Evolutionary conservation across 2,888 invertebrate species (phyloP).

Genomic region (Aspidiotus destructor): DNA sequence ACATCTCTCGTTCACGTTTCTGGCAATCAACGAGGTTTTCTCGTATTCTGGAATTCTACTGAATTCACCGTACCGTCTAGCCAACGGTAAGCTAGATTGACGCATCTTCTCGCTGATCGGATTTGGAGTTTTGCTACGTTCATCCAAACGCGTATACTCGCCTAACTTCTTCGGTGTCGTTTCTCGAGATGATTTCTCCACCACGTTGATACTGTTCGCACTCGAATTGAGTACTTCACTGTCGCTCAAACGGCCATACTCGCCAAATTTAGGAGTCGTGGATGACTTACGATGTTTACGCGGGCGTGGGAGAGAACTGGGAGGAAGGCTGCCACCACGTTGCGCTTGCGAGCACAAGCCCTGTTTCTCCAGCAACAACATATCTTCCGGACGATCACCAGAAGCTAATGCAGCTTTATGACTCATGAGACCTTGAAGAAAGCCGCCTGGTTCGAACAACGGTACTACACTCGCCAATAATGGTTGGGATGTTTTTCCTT

Average conservation of each 20-base stretch:
- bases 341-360: conserved; percentile 67
- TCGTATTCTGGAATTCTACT: conserved; percentile 14
- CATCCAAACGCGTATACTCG: conserved; percentile 42
- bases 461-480: conserved; percentile 55
- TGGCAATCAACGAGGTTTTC: conserved; percentile 18
- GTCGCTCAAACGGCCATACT: conserved; percentile 56
- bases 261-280: conserved; percentile 43
- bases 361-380: conserved; percentile 64
- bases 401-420: background rate
- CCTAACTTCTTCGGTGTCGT: conserved; percentile 40
- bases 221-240: conserved; percentile 40
- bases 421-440: conserved; percentile 44
- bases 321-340: conserved; percentile 55
- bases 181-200: conserved; percentile 33
- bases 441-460: conserved; percentile 37
- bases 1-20: conserved; percentile 32
- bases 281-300: conserved; percentile 47
- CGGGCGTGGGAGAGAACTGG: conserved; percentile 62
- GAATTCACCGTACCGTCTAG: conserved; percentile 22
- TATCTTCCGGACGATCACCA: conserved; percentile 52
- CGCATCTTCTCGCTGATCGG: conserved; percentile 34
- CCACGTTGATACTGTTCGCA: conserved; percentile 29
- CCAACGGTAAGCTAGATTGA: conserved; percentile 25
- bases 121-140: conserved; percentile 38
- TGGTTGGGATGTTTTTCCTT: conserved; percentile 66